Base-by-base conservation (phyloP, 2,113 vertebrate genomes). In the Pluvialis apricaria region DNA sequence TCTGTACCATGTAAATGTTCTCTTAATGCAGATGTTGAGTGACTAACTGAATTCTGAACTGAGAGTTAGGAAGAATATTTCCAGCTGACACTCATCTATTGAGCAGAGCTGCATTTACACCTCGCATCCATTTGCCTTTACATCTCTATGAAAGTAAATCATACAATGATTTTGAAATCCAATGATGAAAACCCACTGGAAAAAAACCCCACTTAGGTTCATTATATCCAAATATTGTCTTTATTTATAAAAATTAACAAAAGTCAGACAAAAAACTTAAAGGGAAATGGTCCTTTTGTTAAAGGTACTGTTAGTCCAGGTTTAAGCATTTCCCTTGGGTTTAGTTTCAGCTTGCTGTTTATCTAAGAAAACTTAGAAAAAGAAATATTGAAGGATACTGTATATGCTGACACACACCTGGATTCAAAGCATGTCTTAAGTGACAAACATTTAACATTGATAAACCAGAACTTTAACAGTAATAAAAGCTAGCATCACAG, bases 401-500 rank as follows among this genome's bases (percentile, higher is more conserved):
- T 57, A n/a, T 70, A 51, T 25, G 25, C 24, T 81, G 44, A 68
- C 14, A 78, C 18, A 82, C 15, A 11, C 18, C 22, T 31, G 24
- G n/a, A 89, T 58, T 88, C 51, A 80, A 90, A 95, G n/a, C 38
- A 75, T 40, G 24, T 24, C 86, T 82, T 65, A 69, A 87, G 31
- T 38, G 66, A 90, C 32, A 62, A 84, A 82, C 9, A 62, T 18
- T 66, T 78, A 89, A 38, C 18, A 62, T 3, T 58, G 72, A 58
- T n/a, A 93, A 82, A 78, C 5, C 19, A 82, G 52, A 90, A 21
- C 12, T 71, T 71, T 36, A 66, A n/a, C 20, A 69, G 15, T 61
- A 91, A 87, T 42, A 83, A 86, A 62, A 88, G 42, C 38, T 38
- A 69, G 58, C 45, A 91, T 26, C 24, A 84, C 5, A 66, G 34